Base-by-base conservation (phyloP, 2,113 vertebrate species). In the Cariama cristata region DNA sequence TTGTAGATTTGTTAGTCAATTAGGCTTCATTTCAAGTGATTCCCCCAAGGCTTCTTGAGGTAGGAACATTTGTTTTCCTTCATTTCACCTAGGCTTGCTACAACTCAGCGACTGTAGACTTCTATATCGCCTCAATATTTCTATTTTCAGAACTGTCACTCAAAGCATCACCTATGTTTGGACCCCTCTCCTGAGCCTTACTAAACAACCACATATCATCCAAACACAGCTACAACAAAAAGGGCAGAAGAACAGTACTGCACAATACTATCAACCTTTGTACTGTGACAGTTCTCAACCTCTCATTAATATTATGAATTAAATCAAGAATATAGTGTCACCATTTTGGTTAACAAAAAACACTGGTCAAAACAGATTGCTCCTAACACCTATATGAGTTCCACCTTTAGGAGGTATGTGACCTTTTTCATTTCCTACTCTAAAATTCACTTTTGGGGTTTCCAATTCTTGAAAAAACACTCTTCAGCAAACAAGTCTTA, bases 1-100 rank as follows among this genome's bases (percentile, higher is more conserved):
- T 92, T 96, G 92, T 90, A 94, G 66, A 95, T 97, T 97, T 96
- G 86, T 94, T 95, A 96, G 75, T 93, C 91, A 95, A 94, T 94
- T 86, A 55, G 83, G 88, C 60, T 92, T 96, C 94, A 95, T 95
- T 96, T 96, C 75, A 77, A 59, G 45, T 38, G 66, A 94, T 77
- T 87, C 40, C 76, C 91, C 62, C 72, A 62, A 95, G 91, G 84
- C 71, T 96, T 79, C 84, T 76, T 42, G 92, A 93, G 85, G 81
- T 96, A 90, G 53, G 35, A 98, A 73, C 75, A 62, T 96, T 96
- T 83, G 20, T 50, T 87, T 96, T 94, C 86, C 79, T 89, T 88
- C 62, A 28, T 90, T 95, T 93, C 90, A 93, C 69, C 74, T 96
- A 86, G 44, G 69, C 60, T 86, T 85, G 20, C 69, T 75, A 15